Evolutionary conservation across 1,140 invertebrate genomes (phyloP), one percentile per base, ranked within the genome.

Genomic region (Meteorus sp.): DNA sequence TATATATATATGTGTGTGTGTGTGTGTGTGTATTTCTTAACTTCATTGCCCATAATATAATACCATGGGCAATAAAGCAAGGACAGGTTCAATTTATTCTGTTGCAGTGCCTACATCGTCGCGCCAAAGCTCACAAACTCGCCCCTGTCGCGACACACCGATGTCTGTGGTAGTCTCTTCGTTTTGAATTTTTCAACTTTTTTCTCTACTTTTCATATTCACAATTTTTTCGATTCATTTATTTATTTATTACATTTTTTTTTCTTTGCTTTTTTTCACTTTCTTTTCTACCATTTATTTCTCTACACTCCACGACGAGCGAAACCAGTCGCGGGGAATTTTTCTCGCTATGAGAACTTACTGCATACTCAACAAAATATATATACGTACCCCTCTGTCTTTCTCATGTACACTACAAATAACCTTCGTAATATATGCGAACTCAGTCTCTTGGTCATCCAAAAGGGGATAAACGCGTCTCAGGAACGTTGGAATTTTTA

Each of bases 381-480:
- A 23, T 19, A 20, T 48, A 17, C 33, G 15, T 31, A 9, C 7
- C 11, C 27, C 31, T 52, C 31, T 33, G 11, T 37, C 29, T 35
- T 13, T 19, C 13, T 20, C 20, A n/a, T 35, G 27, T 20, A 20
- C 22, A 20, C 27, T 22, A 25, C 45, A 52, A 52, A 52, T 52
- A 52, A 31, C 50, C 31, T 52, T 52, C 50, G 50, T 52, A n/a
- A n/a, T 52, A 52, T 52, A 52, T 37, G 35, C 22, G 25, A 15
- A 25, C 25, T 33, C 39, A 20, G 23, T 29, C 35, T 39, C 31
- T 35, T 37, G 52, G 37, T 39, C 54, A 60, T 60, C 59, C 55
- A 60, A 60, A 60, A 60, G 52, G 59, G 59, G 59, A 60, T 60
- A 60, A 60, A 47, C 48, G 55, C 48, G 20, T 23, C 17, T 37